Evolutionary conservation across 2,113 vertebrate species (phyloP).

Genomic region (Cnemophilus loriae): DNA sequence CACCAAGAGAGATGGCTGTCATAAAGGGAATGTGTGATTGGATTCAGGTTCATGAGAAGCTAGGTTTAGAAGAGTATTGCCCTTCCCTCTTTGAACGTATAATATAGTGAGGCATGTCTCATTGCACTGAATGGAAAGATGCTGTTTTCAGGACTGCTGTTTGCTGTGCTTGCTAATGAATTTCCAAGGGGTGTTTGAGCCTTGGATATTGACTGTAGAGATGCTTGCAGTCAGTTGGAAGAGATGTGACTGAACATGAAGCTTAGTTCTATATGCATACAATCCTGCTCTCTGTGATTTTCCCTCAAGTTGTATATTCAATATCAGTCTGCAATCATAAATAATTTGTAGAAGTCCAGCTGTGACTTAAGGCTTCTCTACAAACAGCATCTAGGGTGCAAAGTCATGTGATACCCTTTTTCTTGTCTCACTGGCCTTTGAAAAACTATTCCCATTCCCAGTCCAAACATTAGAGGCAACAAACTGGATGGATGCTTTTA

Average conservation of each 20-base stretch:
- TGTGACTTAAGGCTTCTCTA: neutral
- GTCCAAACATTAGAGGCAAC: neutral
- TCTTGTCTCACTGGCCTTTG: neutral
- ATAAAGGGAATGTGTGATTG: conserved; percentile 49
- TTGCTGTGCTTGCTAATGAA: conserved; percentile 43
- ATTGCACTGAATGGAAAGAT: conserved; percentile 12
- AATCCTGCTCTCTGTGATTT: neutral
- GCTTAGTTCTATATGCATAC: neutral
- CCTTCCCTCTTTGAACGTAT: conserved; percentile 53
- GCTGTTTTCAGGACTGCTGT: conserved; percentile 23
- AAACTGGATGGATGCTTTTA: neutral
- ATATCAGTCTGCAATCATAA: neutral
- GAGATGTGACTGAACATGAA: neutral
- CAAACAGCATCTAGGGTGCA: neutral
- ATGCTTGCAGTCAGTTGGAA: conserved; percentile 33
- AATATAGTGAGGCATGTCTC: neutral
- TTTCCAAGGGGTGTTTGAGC: conserved; percentile 15
- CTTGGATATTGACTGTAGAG: conserved; percentile 21
- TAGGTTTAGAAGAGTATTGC: conserved; percentile 46
- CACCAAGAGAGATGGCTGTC: neutral
- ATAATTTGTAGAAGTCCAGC: conserved; percentile 19
- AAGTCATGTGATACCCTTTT: neutral
- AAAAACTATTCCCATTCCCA: neutral
- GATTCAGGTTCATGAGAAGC: conserved; percentile 44
- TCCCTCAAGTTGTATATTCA: neutral